Percentiles rank a stretch among this genome's conserved stretches.
Evolutionary conservation across 2,888 invertebrate species (phyloP).

Genomic region (Drosophila monieri): DNA sequence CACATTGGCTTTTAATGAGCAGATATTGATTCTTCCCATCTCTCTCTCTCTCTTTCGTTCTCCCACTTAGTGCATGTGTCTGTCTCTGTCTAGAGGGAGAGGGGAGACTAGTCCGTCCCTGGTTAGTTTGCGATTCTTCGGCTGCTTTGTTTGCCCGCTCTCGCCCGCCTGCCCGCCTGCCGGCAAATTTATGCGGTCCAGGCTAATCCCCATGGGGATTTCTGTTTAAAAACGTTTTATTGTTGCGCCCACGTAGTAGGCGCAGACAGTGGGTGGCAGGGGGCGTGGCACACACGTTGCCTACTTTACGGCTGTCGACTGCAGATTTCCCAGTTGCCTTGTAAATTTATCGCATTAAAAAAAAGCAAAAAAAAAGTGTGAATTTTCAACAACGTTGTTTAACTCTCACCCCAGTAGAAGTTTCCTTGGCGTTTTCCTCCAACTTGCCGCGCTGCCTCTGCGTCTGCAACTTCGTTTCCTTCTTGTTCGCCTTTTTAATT

Average conservation of each 20-base stretch:
- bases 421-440: neutral
- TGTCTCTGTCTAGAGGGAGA: neutral
- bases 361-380: constrained; percentile 62
- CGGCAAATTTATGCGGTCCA: constrained; percentile 73
- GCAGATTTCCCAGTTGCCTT: constrained; percentile 79
- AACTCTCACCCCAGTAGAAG: neutral
- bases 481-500: constrained; percentile 39
- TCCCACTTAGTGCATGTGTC: neutral
- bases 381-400: constrained; percentile 55
- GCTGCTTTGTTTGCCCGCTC: constrained; percentile 20
- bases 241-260: constrained; percentile 50
- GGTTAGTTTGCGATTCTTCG: constrained; percentile 15
- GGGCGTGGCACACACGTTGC: constrained; percentile 45
- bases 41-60: no score
- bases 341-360: constrained; percentile 81
- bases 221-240: constrained; percentile 73
- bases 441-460: neutral
- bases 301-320: constrained; percentile 65
- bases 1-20: neutral
- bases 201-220: constrained; percentile 76
- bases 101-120: constrained; percentile 7
- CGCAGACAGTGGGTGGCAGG: constrained; percentile 12
- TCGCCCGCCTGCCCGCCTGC: constrained; percentile 40
- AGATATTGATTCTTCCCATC: neutral
- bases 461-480: neutral